These are phyloP conservation scores for Parauchenoglanis ngamensis DNA, from an alignment of 2,797 vertebrate species.

Conservation along the genomic window DNA sequence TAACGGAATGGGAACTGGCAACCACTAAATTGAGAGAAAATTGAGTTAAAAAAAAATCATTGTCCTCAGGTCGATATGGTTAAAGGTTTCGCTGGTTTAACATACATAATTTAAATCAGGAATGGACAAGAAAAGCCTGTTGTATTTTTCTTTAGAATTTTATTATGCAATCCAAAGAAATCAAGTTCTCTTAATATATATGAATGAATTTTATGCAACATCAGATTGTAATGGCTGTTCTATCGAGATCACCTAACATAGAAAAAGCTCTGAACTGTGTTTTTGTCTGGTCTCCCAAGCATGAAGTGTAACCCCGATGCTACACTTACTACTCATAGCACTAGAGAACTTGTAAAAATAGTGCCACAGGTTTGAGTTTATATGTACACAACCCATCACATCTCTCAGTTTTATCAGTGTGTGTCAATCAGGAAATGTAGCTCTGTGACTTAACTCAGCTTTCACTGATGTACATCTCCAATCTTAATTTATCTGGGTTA, in stretches of 20 bases:
- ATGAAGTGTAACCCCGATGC: neutral
- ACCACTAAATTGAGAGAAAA: neutral
- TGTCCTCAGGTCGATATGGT: neutral
- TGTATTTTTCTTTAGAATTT: neutral
- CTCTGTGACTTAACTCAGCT: constrained; percentile 68
- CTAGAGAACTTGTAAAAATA: neutral
- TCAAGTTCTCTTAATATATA: neutral
- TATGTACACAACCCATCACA: neutral
- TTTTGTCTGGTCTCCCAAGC: neutral
- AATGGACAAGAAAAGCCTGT: neutral
- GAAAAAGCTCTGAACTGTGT: neutral
- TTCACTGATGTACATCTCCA: constrained; percentile 66
- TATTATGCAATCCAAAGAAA: neutral
- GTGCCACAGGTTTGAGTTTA: constrained; percentile 4
- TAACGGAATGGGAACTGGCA: neutral
- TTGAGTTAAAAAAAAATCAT: constrained; percentile 1
- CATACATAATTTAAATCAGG: neutral
- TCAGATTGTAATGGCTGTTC: neutral
- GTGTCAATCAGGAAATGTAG: constrained; percentile 65
- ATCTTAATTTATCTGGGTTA: constrained; percentile 72
- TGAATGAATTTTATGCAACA: neutral
- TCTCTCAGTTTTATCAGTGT: constrained; percentile 60
- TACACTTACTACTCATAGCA: neutral
- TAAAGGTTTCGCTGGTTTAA: neutral
- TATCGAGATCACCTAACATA: neutral